Conservation (phyloP, 2,888 invertebrate species). For the Eupithecia abbreviata region DNA sequence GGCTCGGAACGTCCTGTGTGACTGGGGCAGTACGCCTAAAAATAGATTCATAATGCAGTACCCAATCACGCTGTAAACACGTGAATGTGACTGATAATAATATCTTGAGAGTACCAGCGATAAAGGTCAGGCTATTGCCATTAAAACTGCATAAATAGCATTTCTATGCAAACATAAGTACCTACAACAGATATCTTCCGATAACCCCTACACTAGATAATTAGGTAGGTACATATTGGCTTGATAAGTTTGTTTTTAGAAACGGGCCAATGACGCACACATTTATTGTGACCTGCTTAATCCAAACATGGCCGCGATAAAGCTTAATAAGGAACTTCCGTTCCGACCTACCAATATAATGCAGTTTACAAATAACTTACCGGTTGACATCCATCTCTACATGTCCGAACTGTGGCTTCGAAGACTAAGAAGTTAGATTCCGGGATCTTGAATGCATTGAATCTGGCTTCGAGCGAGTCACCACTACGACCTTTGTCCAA, state of each 20-base stretch:
- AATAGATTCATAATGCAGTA: conserved; percentile 31
- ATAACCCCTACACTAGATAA: conserved; percentile 50
- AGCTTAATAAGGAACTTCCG: conserved; percentile 6
- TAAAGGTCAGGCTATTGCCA: conserved; percentile 24
- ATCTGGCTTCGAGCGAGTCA: conserved; percentile 94
- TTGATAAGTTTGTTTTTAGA: conserved; percentile 51
- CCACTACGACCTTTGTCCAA: conserved; percentile 93
- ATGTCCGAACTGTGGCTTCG: conserved; percentile 95
- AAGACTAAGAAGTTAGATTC: conserved; percentile 97
- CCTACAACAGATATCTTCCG: conserved; percentile 46
- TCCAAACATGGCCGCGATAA: conserved; percentile 28
- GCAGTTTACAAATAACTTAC: conserved; percentile 63
- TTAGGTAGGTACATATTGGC: conserved; percentile 43
- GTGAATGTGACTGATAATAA: conserved; percentile 41
- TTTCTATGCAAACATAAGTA: conserved; percentile 39
- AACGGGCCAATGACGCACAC: conserved; percentile 57
- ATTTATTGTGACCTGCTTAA: conserved; percentile 44
- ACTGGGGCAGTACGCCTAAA: conserved; percentile 91
- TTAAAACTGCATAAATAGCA: conserved; percentile 54
- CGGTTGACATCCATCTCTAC: conserved; percentile 94
- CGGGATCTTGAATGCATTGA: conserved; percentile 97
- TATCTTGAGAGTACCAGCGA: background rate
- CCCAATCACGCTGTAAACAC: conserved; percentile 39
- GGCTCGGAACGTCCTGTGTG: conserved; percentile 92
- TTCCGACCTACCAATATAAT: background rate